Base-by-base conservation (phyloP, 1,140 invertebrate genomes). In the Temnothorax nylanderi region DNA sequence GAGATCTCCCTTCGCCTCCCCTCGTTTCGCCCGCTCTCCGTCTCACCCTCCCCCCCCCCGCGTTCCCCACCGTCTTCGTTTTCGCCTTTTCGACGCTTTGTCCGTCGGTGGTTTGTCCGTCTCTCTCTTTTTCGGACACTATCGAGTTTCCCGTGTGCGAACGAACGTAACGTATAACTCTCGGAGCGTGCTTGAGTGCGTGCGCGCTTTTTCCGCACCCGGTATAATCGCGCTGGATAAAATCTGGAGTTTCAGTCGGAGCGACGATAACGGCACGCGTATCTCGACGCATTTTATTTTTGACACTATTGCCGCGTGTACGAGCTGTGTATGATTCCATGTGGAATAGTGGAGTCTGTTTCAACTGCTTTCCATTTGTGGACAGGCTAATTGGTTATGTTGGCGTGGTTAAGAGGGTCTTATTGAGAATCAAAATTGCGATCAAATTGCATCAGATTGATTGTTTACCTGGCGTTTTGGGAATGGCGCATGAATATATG, bases 51-150 rank as follows among this genome's bases (percentile, higher is more conserved):
- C 1, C 34, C 32, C 6, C 1, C n/a, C 26, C 26, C 26, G 26
- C 26, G 32, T 65, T 26, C 26, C 26, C 26, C n/a, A n/a, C 8
- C n/a, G 49, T 26, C 10, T 16, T 34, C 16, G 8, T 21, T 67
- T 60, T 78, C 49, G 44, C 11, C 32, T 65, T 81, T 54, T 81
- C 47, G 34, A 26, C 51, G 51, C 34, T 7, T 67, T 26, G 32
- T 0, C 76, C 16, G 8, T 6, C 51, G 51, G 13, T 37, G 11
- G 56, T 32, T 49, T 37, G 47, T 49, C 26, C 21, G 21, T 49
- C 16, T 64, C 8, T 3, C 47, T 69, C 13, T 26, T 80, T 54
- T 64, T 62, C 37, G 26, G 34, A 54, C 62, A 32, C n/a, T 65
- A 32, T 67, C 47, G 32, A 32, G 54, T 81, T 81, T 81, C 34